Base-by-base conservation (phyloP, 2,888 invertebrate genomes). In the Argynnis bischoffii region DNA sequence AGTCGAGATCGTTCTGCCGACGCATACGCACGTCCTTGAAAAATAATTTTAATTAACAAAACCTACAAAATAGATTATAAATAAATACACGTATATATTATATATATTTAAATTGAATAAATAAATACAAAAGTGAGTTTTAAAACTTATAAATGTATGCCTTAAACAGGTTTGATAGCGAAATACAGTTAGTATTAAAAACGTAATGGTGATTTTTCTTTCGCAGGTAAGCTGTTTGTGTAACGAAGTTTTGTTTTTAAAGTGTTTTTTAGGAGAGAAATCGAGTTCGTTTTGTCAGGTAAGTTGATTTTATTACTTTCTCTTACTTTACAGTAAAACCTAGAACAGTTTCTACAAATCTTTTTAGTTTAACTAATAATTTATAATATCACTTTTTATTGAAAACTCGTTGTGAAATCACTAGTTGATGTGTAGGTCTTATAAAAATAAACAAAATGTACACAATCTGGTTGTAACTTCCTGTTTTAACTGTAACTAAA, bases 171-270 rank as follows among this genome's bases (percentile, higher is more conserved):
- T 87, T 80, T 51, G 70, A 69, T 81, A 84, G 86, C 57, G 85
- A 87, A 87, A 85, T 83, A 78, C 85, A 84, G 89, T 89, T 88
- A 89, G 81, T 88, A 59, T 59, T 89, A 88, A 89, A 88, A 78
- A 73, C 70, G 75, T 78, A 78, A 76, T 77, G 79, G 73, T 80
- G 76, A 77, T 75, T 81, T 86, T 85, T 86, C 86, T 83, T 87
- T 87, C 77, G 81, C 87, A 82, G 81, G 81, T 81, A 78, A 74
- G 77, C 76, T 76, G 71, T 80, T 79, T 83, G 86, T 77, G 77
- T 76, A 78, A 75, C 72, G 69, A 72, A 77, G 77, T 79, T 82
- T 79, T 80, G 78, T 79, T 81, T 77, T 76, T 75, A 80, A 78
- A 80, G 81, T 81, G 79, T 71, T 77, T 46, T 78, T 75, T 71